Evolutionary conservation across 2,888 invertebrate genomes (phyloP).

Genomic region (Priapulus caudatus): DNA sequence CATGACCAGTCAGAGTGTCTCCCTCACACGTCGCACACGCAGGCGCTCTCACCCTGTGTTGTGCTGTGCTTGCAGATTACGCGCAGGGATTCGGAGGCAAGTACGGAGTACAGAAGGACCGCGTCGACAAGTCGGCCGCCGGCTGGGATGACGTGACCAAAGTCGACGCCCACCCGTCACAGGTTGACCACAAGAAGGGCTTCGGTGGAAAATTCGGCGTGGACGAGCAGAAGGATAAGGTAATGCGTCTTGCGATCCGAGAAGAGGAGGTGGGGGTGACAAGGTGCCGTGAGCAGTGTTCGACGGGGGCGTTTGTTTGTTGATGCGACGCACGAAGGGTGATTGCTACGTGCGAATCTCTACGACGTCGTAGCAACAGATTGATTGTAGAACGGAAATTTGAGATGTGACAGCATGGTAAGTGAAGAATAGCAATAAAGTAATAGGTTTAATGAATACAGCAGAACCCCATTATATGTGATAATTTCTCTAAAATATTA

Average conservation of each 20-base stretch:
- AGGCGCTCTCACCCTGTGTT: too few relatives aligned
- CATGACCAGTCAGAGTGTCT: too few relatives aligned
- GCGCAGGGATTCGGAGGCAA: slow-evolving; percentile 25
- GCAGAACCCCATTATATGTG: too few relatives aligned
- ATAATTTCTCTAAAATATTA: too few relatives aligned
- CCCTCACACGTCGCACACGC: too few relatives aligned
- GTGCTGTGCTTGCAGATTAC: slow-evolving; percentile 16
- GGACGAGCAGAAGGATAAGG: slow-evolving; percentile 20
- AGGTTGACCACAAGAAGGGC: slow-evolving; percentile 26
- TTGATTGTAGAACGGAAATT: too few relatives aligned
- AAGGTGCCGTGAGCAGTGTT: neutral
- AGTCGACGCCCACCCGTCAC: slow-evolving; percentile 15
- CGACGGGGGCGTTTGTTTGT: too few relatives aligned
- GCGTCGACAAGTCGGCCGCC: slow-evolving; percentile 20
- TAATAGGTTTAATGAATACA: too few relatives aligned
- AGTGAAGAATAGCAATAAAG: too few relatives aligned
- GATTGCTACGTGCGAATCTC: neutral
- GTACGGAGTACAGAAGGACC: slow-evolving; percentile 22
- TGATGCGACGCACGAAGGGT: too few relatives aligned
- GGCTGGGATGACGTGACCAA: slow-evolving; percentile 21
- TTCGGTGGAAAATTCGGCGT: slow-evolving; percentile 37
- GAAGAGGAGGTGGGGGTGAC: neutral
- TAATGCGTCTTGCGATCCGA: slow-evolving; percentile 4
- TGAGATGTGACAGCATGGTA: too few relatives aligned
- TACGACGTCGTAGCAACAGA: neutral